phyloP scores from a whole-genome alignment of 2,113 vertebrate genomes.

The Pomatostomus ruficeps region DNA sequence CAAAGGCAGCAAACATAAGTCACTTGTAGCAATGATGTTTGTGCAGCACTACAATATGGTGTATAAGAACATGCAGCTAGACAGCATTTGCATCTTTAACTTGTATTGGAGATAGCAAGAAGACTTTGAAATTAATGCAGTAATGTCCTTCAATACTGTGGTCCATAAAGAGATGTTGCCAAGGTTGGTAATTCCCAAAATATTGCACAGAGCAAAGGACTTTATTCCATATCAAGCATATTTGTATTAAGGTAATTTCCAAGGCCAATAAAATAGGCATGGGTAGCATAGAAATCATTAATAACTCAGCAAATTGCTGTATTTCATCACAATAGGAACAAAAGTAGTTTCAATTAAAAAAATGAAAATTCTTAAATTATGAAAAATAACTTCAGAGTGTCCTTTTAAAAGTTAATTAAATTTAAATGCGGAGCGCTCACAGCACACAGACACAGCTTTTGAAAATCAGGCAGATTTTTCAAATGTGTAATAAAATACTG shows the following conservation, averaged over 20 bases:
- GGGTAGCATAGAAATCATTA: background rate
- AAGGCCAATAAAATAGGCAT: background rate
- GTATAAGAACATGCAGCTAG: background rate
- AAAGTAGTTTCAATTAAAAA: background rate
- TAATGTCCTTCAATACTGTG: background rate
- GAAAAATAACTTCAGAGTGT: conserved; percentile 15
- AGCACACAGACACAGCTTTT: background rate
- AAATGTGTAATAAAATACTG: conserved; percentile 42
- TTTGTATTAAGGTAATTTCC: background rate
- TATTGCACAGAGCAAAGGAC: background rate
- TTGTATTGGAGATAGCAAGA: background rate
- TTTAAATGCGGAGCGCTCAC: background rate
- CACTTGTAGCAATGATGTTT: background rate
- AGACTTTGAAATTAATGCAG: background rate
- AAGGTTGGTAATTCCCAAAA: background rate
- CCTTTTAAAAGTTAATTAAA: conserved; percentile 40
- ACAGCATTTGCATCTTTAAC: background rate
- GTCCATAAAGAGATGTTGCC: background rate
- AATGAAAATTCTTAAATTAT: background rate
- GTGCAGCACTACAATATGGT: background rate
- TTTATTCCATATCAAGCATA: background rate
- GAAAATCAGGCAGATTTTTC: conserved; percentile 19
- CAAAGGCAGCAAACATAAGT: background rate
- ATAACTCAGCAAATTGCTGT: background rate
- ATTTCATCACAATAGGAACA: background rate